A percentile compares a stretch with the other conserved stretches of the same genome.
These are phyloP conservation scores for Epicampocera succincta DNA, from an alignment of 2,888 invertebrate genomes.

Conservation along the genomic window DNA sequence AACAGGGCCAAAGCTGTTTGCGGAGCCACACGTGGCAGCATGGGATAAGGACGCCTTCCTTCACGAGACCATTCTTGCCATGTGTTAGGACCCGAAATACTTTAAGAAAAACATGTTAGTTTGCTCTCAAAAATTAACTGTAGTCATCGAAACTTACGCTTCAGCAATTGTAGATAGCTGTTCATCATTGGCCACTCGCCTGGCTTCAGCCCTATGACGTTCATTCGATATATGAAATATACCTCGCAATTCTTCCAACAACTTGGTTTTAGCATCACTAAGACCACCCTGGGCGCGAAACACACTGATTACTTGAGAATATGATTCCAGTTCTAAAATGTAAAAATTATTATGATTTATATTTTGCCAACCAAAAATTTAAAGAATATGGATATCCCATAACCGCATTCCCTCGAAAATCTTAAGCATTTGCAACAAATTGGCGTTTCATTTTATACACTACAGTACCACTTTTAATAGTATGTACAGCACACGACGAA, in stretches of 20 bases:
- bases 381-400: conserved; percentile 15
- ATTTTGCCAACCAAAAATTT: neutral
- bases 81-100: conserved; percentile 86
- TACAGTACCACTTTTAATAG: conserved; percentile 63
- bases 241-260: conserved; percentile 91
- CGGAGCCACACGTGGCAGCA: conserved; percentile 91
- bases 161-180: conserved; percentile 93
- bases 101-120: conserved; percentile 73
- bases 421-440: conserved; percentile 36
- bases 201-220: conserved; percentile 94
- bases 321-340: conserved; percentile 92
- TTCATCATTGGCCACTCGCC: conserved; percentile 96
- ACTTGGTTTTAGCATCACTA: conserved; percentile 90
- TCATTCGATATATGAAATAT: conserved; percentile 93
- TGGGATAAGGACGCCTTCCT: conserved; percentile 91
- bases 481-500: conserved; percentile 65
- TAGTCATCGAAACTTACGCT: conserved; percentile 85
- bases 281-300: conserved; percentile 95
- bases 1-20: conserved; percentile 92
- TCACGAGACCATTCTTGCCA: conserved; percentile 92
- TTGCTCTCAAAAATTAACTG: conserved; percentile 18
- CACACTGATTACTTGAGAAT: conserved; percentile 93
- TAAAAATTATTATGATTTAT: conserved; percentile 6
- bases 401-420: conserved; percentile 56
- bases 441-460: conserved; percentile 52